These are phyloP conservation scores for Cydia fagiglandana DNA, from an alignment of 1,140 invertebrate species.

Conservation along the genomic window DNA sequence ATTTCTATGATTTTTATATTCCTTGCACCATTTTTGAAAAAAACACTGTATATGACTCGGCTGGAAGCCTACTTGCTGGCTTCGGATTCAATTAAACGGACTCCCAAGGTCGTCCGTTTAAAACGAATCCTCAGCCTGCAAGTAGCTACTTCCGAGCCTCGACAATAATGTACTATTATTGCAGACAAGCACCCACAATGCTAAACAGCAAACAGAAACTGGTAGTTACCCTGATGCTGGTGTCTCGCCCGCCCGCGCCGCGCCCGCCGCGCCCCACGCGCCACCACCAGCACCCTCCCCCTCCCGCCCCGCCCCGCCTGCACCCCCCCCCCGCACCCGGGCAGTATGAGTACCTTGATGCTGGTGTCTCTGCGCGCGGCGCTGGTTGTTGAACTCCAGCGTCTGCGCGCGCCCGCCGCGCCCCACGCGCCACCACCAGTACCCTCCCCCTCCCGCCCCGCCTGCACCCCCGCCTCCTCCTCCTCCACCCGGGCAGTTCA, in stretches of 20 bases:
- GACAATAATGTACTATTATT: too few species aligned
- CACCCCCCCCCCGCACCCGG: conserved; percentile 36
- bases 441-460: conserved; percentile 33
- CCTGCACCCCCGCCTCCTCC: neutral
- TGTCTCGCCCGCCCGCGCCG: conserved; percentile 42
- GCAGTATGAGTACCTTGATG: neutral
- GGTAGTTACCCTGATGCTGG: neutral
- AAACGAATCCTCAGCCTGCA: too few species aligned
- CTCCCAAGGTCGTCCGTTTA: too few species aligned
- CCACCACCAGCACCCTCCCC: conserved; percentile 34
- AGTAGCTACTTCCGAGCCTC: too few species aligned
- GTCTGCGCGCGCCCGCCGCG: conserved; percentile 48
- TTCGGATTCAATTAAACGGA: too few species aligned
- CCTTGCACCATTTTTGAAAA: too few species aligned
- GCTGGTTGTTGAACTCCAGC: conserved; percentile 59
- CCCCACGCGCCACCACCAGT: conserved; percentile 31
- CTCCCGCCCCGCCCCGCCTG: conserved; percentile 28
- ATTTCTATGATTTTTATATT: too few species aligned
- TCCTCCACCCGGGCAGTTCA: conserved; percentile 31
- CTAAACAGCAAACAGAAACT: too few species aligned
- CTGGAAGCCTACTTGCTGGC: too few species aligned
- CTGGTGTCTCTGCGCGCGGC: conserved; percentile 33
- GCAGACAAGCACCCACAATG: too few species aligned
- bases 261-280: neutral
- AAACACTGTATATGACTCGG: too few species aligned